A percentile compares a stretch with the other conserved stretches of the same genome.
Conservation (phyloP, 23 tunicate species). For the Styela plicata region DNA sequence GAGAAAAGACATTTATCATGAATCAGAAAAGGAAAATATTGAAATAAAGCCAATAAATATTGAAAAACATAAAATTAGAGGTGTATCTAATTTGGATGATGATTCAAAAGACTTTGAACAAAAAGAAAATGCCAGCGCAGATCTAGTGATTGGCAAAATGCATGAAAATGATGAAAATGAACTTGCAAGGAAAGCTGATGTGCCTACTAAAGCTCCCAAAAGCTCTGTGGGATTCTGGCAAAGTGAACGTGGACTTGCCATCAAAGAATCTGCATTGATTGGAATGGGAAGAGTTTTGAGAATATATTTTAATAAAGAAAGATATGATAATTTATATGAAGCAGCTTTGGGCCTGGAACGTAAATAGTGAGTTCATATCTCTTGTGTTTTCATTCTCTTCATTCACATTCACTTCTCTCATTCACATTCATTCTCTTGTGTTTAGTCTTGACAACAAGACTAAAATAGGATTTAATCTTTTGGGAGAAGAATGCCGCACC, state of each 20-base stretch:
- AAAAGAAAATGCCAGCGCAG: too few relatives aligned
- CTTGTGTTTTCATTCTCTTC: too few relatives aligned
- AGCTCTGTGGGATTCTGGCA: slow-evolving; percentile 27
- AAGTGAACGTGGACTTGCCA: slow-evolving; percentile 17
- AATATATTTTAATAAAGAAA: slow-evolving; percentile 21
- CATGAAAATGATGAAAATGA: neutral
- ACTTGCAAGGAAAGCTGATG: neutral
- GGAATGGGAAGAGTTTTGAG: slow-evolving; percentile 31
- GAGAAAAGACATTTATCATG: neutral
- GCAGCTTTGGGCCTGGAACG: neutral
- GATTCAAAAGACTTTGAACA: neutral
- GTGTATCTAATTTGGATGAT: too few relatives aligned
- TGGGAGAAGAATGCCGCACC: too few relatives aligned
- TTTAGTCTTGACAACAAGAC: too few relatives aligned
- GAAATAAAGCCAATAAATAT: neutral
- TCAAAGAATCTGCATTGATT: slow-evolving; percentile 21
- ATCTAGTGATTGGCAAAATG: neutral
- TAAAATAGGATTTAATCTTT: too few relatives aligned
- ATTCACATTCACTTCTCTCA: too few relatives aligned
- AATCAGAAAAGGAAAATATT: neutral
- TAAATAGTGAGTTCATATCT: neutral
- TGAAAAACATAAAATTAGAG: neutral
- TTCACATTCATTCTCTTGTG: too few relatives aligned
- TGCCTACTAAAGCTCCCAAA: neutral
- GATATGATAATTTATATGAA: slow-evolving; percentile 40